A percentile compares a stretch with the other conserved stretches of the same genome.
Evolutionary conservation across 2,888 invertebrate species (phyloP).

Genomic region (Ganaspis brasiliensis): DNA sequence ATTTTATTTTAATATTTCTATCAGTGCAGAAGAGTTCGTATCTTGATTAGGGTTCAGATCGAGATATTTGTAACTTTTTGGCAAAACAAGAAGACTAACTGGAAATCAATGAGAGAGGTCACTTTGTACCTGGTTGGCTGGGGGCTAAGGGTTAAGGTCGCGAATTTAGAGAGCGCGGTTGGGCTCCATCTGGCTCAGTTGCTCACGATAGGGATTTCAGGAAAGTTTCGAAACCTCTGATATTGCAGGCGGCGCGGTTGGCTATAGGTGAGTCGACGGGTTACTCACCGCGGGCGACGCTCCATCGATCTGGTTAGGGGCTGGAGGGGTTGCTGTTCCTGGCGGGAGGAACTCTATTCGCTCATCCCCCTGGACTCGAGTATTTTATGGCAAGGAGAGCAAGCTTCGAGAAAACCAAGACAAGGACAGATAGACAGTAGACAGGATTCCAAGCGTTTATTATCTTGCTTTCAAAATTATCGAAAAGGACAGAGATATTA

Average conservation of each 20-base stretch:
- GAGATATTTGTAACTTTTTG: too few species aligned
- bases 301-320: conserved; percentile 75
- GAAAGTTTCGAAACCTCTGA: conserved; percentile 38
- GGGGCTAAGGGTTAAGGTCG: conserved; percentile 27
- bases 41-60: too few species aligned
- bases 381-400: conserved; percentile 63
- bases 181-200: background rate
- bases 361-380: conserved; percentile 64
- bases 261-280: conserved; percentile 66
- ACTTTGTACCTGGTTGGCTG: too few species aligned
- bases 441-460: conserved; percentile 16
- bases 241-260: conserved; percentile 54
- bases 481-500: conserved; percentile 32
- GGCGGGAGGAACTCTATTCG: conserved; percentile 67
- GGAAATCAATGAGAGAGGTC: background rate
- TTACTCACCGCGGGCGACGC: conserved; percentile 79
- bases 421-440: background rate
- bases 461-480: background rate
- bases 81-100: background rate
- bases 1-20: too few species aligned
- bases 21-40: too few species aligned
- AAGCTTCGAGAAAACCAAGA: conserved; percentile 13
- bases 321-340: conserved; percentile 64
- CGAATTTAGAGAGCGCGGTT: conserved; percentile 6
- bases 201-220: background rate